phyloP scores from a whole-genome alignment of 1,140 invertebrate species.

The Calliphora vicina region DNA sequence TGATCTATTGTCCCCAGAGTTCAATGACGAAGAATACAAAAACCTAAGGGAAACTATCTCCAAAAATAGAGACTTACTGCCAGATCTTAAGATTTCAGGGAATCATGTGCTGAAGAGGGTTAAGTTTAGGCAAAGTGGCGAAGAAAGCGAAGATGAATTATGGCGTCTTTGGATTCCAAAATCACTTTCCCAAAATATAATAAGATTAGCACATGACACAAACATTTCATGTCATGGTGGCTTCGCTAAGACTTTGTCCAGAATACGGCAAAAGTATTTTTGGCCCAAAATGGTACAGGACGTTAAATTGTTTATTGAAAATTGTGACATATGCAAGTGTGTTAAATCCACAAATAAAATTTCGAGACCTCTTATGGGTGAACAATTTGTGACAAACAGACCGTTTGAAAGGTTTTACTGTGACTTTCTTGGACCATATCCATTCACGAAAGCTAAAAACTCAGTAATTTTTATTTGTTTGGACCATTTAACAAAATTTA shows the following conservation, averaged over 20 bases:
- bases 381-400: no score
- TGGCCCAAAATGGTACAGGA: background rate
- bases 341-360: no score
- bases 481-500: no score
- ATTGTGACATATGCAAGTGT: no score
- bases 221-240: background rate
- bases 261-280: background rate
- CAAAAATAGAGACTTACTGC: background rate
- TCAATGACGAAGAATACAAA: background rate
- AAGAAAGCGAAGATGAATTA: background rate
- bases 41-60: background rate
- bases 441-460: no score
- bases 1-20: background rate
- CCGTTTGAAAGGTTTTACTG: no score
- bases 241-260: background rate
- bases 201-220: background rate
- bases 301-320: no score
- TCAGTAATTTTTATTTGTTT: no score
- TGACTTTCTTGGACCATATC: no score
- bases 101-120: background rate
- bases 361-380: no score
- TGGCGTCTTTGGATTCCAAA: conserved; percentile 21
- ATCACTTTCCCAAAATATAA: background rate
- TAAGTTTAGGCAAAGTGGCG: background rate
- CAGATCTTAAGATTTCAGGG: background rate